A percentile compares a stretch with the other conserved stretches of the same genome.
phyloP scores from a whole-genome alignment of 2,113 vertebrate genomes.

The Menura novaehollandiae region DNA sequence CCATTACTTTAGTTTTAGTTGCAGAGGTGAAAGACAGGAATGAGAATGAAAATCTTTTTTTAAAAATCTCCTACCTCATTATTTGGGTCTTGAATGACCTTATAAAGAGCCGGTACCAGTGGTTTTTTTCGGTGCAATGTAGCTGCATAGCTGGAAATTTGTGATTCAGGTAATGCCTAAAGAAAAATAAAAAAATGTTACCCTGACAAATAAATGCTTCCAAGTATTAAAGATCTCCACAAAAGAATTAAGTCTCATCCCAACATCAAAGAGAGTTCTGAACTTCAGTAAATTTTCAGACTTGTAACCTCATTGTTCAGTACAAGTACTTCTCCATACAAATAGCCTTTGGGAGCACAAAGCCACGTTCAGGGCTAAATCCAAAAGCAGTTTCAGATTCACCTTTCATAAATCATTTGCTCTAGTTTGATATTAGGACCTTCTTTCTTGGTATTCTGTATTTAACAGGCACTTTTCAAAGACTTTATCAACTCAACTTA shows the following conservation, averaged over 20 bases:
- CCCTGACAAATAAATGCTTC: neutral
- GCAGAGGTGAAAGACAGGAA: neutral
- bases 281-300: neutral
- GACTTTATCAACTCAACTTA: neutral
- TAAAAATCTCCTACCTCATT: slow-evolving; percentile 82
- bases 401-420: neutral
- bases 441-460: neutral
- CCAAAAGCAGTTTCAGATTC: neutral
- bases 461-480: neutral
- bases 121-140: slow-evolving; percentile 90
- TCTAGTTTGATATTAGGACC: neutral
- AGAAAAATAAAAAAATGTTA: neutral
- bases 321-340: neutral
- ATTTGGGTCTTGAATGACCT: slow-evolving; percentile 91
- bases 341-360: neutral
- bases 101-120: slow-evolving; percentile 92
- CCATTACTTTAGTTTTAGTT: neutral
- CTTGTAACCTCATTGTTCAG: neutral
- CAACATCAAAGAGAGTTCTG: neutral
- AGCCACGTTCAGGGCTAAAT: neutral
- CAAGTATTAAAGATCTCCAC: neutral
- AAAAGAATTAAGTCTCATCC: neutral
- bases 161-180: slow-evolving; percentile 92
- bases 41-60: neutral
- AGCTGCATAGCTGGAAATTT: slow-evolving; percentile 89